Percentiles rank a stretch among this genome's conserved stretches.
phyloP scores from a whole-genome alignment of 1,140 invertebrate genomes.

The Lordiphosa clarofinis region DNA sequence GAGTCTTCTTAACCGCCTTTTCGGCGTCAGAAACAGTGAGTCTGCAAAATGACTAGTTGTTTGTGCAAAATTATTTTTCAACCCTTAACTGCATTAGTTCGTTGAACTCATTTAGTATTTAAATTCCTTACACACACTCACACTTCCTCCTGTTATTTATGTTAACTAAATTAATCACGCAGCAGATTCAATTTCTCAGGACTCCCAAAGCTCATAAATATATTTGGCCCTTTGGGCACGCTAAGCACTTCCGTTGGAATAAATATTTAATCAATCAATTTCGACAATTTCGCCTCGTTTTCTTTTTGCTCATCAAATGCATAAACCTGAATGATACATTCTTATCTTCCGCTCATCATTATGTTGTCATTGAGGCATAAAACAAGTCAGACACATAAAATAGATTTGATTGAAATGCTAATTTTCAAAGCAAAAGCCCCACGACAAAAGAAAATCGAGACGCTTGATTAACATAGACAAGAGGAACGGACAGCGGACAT shows the following conservation, averaged over 20 bases:
- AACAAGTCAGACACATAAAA: constrained; percentile 73
- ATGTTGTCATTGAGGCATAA: constrained; percentile 45
- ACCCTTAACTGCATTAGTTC: no score
- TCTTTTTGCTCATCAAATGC: constrained; percentile 54
- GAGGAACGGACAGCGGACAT: constrained; percentile 18
- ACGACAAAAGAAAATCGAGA: constrained; percentile 22
- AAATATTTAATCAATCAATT: constrained; percentile 77
- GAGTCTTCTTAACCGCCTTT: no score
- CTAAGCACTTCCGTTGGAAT: constrained; percentile 69
- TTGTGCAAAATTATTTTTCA: no score
- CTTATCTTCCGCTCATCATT: constrained; percentile 36
- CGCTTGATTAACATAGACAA: constrained; percentile 31
- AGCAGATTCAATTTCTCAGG: constrained; percentile 2
- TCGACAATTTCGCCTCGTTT: constrained; percentile 50
- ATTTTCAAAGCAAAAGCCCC: constrained; percentile 42
- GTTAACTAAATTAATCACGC: constrained; percentile 47
- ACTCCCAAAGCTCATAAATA: constrained; percentile 39
- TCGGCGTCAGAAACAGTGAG: no score
- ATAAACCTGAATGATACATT: constrained; percentile 50
- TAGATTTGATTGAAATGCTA: constrained; percentile 76
- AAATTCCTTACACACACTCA: no score
- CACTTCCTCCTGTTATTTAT: constrained; percentile 2
- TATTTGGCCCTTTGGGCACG: constrained; percentile 13
- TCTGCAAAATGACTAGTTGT: no score
- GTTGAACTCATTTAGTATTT: no score